Percentiles rank a stretch among this genome's conserved stretches.
phyloP scores from a whole-genome alignment of 2,797 vertebrate species.

The Carcharodon carcharias region DNA sequence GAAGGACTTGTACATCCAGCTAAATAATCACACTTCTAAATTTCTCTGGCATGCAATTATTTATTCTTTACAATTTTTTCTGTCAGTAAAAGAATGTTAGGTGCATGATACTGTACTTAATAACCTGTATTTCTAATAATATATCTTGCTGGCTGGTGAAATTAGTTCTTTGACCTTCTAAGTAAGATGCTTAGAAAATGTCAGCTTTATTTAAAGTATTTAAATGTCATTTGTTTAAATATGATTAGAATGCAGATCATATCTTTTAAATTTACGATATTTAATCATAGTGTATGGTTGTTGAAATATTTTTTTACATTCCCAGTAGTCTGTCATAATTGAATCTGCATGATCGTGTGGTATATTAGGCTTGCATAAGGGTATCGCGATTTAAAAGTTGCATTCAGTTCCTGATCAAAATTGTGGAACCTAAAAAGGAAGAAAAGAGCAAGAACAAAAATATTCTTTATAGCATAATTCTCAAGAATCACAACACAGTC shows the following conservation, averaged over 20 bases:
- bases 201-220: neutral
- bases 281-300: neutral
- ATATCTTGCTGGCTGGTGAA: neutral
- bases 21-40: neutral
- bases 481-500: neutral
- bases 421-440: neutral
- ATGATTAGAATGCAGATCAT: neutral
- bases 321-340: neutral
- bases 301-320: neutral
- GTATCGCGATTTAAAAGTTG: neutral
- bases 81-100: neutral
- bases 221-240: conserved; percentile 24
- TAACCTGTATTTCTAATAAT: neutral
- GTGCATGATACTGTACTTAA: neutral
- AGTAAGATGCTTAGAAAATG: neutral
- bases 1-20: neutral
- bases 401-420: neutral
- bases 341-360: neutral
- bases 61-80: neutral
- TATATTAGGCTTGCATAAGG: neutral
- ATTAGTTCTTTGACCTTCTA: neutral
- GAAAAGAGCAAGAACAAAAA: neutral
- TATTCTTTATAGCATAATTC: neutral
- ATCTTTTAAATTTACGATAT: neutral
- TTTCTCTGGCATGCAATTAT: neutral